Conservation (phyloP, 2,888 invertebrate species). For the Eilema caniola region DNA sequence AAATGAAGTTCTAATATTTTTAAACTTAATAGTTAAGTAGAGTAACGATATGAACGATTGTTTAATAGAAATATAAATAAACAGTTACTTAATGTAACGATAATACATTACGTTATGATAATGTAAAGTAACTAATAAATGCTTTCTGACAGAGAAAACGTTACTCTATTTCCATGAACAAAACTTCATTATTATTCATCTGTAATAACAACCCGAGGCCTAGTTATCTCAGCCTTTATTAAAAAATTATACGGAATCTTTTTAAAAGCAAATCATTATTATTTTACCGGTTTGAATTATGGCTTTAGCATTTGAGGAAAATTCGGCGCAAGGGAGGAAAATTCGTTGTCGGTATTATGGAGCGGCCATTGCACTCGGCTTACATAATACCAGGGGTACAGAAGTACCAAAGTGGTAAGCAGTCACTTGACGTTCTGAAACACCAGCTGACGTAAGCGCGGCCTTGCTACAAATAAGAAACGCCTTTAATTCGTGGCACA, state of each 20-base stretch:
- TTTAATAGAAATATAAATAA: background rate
- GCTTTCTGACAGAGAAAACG: background rate
- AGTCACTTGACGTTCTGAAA: conserved; percentile 49
- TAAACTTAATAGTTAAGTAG: no score
- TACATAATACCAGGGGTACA: conserved; percentile 84
- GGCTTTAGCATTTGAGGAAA: conserved; percentile 59
- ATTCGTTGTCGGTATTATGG: conserved; percentile 70
- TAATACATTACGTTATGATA: background rate
- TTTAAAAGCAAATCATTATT: conserved; percentile 60
- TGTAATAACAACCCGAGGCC: conserved; percentile 29
- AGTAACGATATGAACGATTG: no score
- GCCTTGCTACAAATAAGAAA: conserved; percentile 55
- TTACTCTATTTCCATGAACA: background rate
- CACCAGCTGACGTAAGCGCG: conserved; percentile 58
- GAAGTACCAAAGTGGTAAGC: conserved; percentile 78
- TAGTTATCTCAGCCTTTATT: conserved; percentile 46
- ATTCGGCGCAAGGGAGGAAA: conserved; percentile 65
- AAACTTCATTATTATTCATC: conserved; percentile 3
- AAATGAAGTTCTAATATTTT: no score
- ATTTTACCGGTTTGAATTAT: conserved; percentile 63
- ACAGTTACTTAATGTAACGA: background rate
- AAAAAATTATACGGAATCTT: conserved; percentile 55
- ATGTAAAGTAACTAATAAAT: background rate
- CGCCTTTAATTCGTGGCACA: conserved; percentile 61
- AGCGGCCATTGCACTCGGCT: conserved; percentile 84